Evolutionary conservation across 2,888 invertebrate species (phyloP), one percentile per base, ranked within the genome.

Genomic region (Bombyx huttoni): DNA sequence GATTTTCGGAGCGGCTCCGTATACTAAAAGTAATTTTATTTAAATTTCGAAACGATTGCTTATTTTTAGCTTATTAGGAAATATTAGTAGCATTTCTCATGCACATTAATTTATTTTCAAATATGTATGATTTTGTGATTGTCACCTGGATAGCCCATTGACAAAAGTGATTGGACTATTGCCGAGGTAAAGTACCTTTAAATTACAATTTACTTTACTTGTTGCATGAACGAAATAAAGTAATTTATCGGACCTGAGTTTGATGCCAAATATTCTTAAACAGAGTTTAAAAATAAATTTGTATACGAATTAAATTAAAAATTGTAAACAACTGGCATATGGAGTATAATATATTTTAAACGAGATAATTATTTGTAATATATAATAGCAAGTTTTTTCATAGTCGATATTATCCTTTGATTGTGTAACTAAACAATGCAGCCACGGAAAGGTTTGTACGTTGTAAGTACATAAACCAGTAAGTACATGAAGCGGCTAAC

Each of bases 111-210:
- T 61, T 58, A 58, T 57, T 54, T 40, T 40, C 40, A 40, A 40
- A 40, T 40, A 40, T 40, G 40, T 40, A 40, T 52, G 51, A 48
- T 81, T 86, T 82, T 78, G 73, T 73, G 71, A 73, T 75, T 81
- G 81, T 77, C 77, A 74, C 81, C 84, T 81, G 89, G 89, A 89
- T 91, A 92, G 91, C 90, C 95, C 96, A 88, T 95, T 96, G 91
- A 95, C 95, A 88, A 94, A 94, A 91, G 93, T 96, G 93, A 96
- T 96, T 92, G 94, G 95, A 91, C 92, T 95, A 82, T 90, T 96
- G 90, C 94, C 96, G 92, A 96, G 96, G 96, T 96, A 96, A 93
- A 90, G 92, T 92, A 82, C 69, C 50, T 35, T n/a, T 14, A 49
- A 46, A 24, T 13, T 34, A 53, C 46, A 51, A 50, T 8, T 7